Evolutionary conservation across 1,140 invertebrate genomes (phyloP).

Genomic region (Helicorthomorpha holstii): DNA sequence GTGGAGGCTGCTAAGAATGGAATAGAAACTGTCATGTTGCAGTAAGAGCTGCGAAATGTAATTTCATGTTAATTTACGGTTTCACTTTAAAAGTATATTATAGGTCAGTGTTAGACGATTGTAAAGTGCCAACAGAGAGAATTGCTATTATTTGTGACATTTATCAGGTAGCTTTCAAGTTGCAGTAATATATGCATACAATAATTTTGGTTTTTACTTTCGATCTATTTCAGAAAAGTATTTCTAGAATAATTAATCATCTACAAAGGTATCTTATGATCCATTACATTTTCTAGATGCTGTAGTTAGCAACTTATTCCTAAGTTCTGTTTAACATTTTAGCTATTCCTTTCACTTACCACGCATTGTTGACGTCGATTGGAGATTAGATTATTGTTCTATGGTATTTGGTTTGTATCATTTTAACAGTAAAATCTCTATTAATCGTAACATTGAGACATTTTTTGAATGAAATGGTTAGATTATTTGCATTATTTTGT

Average conservation of each 20-base stretch:
- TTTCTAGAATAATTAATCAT: neutral
- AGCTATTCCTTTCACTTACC: neutral
- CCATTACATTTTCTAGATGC: neutral
- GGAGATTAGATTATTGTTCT: slow-evolving; percentile 1
- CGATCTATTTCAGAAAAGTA: neutral
- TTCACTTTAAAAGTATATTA: neutral
- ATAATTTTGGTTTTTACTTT: neutral
- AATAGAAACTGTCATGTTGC: neutral
- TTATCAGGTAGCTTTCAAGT: neutral
- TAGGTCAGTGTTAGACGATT: neutral
- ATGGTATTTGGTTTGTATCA: neutral
- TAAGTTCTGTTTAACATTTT: neutral
- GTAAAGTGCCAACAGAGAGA: neutral
- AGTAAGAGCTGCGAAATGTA: neutral
- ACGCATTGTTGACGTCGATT: neutral
- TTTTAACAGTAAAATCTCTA: neutral
- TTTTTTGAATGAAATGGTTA: no score
- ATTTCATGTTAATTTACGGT: neutral
- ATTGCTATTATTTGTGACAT: neutral
- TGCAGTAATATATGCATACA: neutral
- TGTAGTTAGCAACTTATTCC: neutral
- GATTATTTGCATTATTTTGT: no score
- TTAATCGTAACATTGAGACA: no score
- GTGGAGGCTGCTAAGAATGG: neutral
- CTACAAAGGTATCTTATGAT: neutral